Percentiles rank a stretch among this genome's conserved stretches.
Evolutionary conservation across 1,140 invertebrate genomes (phyloP).

Genomic region (Cepaea nemoralis): DNA sequence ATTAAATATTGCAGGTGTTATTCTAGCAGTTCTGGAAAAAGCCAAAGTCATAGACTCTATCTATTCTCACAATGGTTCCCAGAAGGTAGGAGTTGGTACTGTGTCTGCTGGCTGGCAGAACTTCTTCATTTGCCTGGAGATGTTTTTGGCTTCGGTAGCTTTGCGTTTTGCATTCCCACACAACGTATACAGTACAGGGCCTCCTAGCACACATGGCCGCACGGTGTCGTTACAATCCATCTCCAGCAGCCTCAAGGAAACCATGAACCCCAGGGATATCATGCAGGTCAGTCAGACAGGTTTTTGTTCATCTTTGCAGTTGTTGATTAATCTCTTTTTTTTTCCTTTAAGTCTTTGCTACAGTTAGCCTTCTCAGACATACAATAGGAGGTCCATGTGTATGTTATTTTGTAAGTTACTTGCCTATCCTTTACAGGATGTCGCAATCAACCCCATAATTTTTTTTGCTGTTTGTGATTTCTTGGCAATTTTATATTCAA

Average conservation of each 20-base stretch:
- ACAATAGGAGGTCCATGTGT: too few relatives aligned
- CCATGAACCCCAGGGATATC: conserved; percentile 99
- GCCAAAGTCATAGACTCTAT: conserved; percentile 92
- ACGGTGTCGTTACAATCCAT: conserved; percentile 99
- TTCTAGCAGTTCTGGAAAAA: conserved; percentile 96
- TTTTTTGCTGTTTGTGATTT: too few relatives aligned
- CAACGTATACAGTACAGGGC: conserved; percentile 63
- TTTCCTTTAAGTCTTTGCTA: too few relatives aligned
- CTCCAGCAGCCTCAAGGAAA: conserved; percentile 98
- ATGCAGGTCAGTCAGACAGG: too few relatives aligned
- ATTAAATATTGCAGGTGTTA: conserved; percentile 82
- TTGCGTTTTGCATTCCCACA: conserved; percentile 95
- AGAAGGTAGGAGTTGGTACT: conserved; percentile 84
- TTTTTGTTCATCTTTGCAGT: too few relatives aligned
- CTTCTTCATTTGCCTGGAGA: conserved; percentile 99
- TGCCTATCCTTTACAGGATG: too few relatives aligned
- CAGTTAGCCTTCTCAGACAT: too few relatives aligned
- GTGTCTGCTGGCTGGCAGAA: conserved; percentile 99
- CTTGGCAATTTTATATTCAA: too few relatives aligned
- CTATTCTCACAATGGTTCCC: conserved; percentile 81
- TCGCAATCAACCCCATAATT: too few relatives aligned
- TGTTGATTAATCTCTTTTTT: too few relatives aligned
- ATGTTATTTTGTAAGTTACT: too few relatives aligned
- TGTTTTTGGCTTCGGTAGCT: conserved; percentile 96
- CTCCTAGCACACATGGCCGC: conserved; percentile 57